phyloP scores from a whole-genome alignment of 53 echinoderm and acorn worm species.

The Temnopleurus reevesii region DNA sequence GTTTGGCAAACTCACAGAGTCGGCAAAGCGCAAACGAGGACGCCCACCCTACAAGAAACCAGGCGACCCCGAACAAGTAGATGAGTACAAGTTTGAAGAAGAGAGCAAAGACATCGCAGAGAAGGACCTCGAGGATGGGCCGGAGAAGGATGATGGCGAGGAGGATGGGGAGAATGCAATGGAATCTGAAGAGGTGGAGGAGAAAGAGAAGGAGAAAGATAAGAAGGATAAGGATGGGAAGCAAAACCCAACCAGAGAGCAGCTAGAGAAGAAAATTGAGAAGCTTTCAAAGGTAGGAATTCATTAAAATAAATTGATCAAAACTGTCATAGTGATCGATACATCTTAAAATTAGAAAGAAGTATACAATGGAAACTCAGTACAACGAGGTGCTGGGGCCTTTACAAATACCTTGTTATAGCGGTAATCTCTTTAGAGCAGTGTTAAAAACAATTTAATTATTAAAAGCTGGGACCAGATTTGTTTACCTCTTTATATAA shows the following conservation, averaged over 20 bases:
- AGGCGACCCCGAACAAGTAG: slow-evolving; percentile 49
- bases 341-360: too few relatives aligned
- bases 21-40: slow-evolving; percentile 64
- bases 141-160: slow-evolving; percentile 25
- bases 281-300: slow-evolving; percentile 78
- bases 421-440: background rate
- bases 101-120: slow-evolving; percentile 84
- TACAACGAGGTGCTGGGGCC: too few relatives aligned
- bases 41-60: slow-evolving; percentile 65
- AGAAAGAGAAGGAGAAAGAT: slow-evolving; percentile 6
- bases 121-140: slow-evolving; percentile 42
- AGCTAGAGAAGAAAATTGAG: slow-evolving; percentile 94
- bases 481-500: too few relatives aligned
- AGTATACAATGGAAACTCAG: too few relatives aligned
- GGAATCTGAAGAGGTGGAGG: background rate
- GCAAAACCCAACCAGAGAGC: slow-evolving; percentile 66
- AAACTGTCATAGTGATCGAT: too few relatives aligned
- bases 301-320: too few relatives aligned
- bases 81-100: slow-evolving; percentile 77
- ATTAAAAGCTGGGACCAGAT: too few relatives aligned
- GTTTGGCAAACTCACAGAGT: slow-evolving; percentile 54
- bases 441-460: too few relatives aligned
- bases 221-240: slow-evolving; percentile 27
- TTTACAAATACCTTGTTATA: too few relatives aligned
- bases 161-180: slow-evolving; percentile 55